Evolutionary conservation across 2,888 invertebrate genomes (phyloP).

Genomic region (Vannuccia rotundouncinata): DNA sequence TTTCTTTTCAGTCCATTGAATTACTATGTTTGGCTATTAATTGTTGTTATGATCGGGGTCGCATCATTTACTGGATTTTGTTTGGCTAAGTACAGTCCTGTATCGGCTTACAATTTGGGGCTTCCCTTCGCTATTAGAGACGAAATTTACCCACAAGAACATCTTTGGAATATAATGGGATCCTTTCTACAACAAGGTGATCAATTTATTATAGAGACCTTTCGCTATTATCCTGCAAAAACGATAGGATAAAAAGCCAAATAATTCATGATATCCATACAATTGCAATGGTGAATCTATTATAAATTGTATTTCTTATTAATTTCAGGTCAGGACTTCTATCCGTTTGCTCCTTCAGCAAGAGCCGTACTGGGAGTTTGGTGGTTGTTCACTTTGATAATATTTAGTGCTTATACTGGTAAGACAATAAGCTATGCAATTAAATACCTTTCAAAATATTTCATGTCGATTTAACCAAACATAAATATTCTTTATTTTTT

Average conservation of each 20-base stretch:
- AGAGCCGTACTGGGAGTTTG: conserved; percentile 14
- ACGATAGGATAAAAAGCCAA: too few relatives aligned
- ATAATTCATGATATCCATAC: too few relatives aligned
- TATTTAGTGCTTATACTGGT: conserved; percentile 23
- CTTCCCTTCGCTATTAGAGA: conserved; percentile 14
- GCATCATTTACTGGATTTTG: neutral
- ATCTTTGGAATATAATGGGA: conserved; percentile 4
- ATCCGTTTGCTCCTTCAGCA: neutral
- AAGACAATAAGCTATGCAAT: too few relatives aligned
- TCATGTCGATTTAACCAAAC: too few relatives aligned
- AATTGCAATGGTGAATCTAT: too few relatives aligned
- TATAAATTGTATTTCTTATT: neutral
- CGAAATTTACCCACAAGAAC: conserved; percentile 10
- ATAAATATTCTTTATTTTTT: too few relatives aligned
- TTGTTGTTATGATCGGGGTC: neutral
- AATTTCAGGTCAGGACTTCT: conserved; percentile 14
- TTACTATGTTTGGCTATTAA: neutral
- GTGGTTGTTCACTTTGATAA: conserved; percentile 22
- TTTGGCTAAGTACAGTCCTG: neutral
- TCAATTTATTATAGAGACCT: too few relatives aligned
- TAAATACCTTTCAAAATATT: too few relatives aligned
- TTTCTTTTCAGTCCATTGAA: neutral
- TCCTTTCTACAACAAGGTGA: neutral
- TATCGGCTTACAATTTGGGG: conserved; percentile 21
- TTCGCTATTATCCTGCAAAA: too few relatives aligned